Conservation (phyloP, 1,140 invertebrate genomes). For the Habropoda laboriosa region DNA sequence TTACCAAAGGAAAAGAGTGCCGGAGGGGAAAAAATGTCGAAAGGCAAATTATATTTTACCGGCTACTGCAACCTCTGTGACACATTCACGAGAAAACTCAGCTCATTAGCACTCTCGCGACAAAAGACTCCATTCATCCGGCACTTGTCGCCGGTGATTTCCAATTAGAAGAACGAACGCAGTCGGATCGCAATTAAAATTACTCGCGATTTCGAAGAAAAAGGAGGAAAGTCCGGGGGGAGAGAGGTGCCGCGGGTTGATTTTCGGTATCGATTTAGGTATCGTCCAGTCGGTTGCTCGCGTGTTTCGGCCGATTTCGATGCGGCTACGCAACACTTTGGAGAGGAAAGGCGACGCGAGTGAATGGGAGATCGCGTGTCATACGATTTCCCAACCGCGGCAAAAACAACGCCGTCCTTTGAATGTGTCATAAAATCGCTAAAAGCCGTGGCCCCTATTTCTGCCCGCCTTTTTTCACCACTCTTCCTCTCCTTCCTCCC, state of each 20-base stretch:
- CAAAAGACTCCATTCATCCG: too few species aligned
- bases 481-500: background rate
- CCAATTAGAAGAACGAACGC: too few species aligned
- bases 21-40: too few species aligned
- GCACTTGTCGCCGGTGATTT: too few species aligned
- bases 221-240: background rate
- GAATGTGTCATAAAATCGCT: constrained; percentile 33
- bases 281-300: constrained; percentile 4
- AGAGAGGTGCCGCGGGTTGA: too few species aligned
- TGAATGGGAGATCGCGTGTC: constrained; percentile 14
- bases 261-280: constrained; percentile 13
- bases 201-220: background rate
- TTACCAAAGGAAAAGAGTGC: too few species aligned
- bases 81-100: too few species aligned
- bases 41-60: too few species aligned
- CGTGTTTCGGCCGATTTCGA: constrained; percentile 2
- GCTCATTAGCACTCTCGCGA: too few species aligned
- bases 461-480: background rate
- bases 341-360: background rate
- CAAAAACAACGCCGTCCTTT: constrained; percentile 14
- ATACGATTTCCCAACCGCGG: background rate
- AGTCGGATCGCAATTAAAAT: constrained; percentile 21
- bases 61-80: too few species aligned
- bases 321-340: background rate
- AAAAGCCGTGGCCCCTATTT: constrained; percentile 21